phyloP scores from a whole-genome alignment of 2,888 invertebrate species.

The Clistopyga incitator region DNA sequence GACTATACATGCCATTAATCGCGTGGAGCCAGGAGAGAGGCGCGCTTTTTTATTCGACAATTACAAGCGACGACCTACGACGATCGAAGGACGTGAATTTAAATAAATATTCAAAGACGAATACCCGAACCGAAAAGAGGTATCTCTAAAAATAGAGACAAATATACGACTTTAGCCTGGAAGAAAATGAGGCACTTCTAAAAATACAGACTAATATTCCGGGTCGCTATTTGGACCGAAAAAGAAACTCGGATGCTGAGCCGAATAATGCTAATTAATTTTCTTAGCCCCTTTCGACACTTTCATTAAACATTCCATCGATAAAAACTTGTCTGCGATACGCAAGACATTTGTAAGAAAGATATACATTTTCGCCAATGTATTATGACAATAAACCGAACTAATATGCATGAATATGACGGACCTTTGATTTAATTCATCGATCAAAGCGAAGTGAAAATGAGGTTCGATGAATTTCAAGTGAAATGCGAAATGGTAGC shows the following conservation, averaged over 20 bases:
- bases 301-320: no score
- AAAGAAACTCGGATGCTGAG: no score
- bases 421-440: constrained; percentile 1
- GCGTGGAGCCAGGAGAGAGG: constrained; percentile 24
- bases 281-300: no score
- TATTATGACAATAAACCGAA: neutral
- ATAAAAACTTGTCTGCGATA: neutral
- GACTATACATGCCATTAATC: constrained; percentile 45
- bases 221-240: no score
- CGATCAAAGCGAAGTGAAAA: neutral
- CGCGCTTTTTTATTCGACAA: constrained; percentile 14
- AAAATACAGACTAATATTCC: no score
- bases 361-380: neutral
- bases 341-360: neutral
- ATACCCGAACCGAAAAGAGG: neutral
- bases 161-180: neutral
- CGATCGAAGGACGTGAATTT: constrained; percentile 8
- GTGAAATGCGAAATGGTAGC: constrained; percentile 14
- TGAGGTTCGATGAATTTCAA: neutral
- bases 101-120: no score
- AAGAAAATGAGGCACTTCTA: neutral
- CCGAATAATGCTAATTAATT: no score
- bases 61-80: neutral
- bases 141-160: neutral
- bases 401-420: neutral